These are phyloP conservation scores for Eupithecia vulgata DNA, from an alignment of 2,888 invertebrate genomes.

Conservation along the genomic window DNA sequence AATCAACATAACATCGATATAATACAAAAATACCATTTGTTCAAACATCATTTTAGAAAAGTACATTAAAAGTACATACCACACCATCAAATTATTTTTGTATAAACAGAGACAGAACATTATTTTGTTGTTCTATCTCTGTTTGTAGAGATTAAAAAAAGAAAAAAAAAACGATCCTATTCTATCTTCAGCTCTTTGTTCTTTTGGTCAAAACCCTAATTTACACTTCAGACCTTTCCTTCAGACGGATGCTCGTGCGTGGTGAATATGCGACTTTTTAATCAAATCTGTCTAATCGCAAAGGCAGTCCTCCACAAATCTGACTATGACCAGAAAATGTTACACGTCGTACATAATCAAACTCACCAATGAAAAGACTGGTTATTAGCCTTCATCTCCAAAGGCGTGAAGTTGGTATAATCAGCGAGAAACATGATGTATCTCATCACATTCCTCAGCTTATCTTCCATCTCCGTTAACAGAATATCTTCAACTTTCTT, in stretches of 20 bases:
- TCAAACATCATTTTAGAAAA: no score
- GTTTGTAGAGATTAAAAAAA: not conserved
- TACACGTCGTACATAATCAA: not conserved
- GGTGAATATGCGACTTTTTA: no score
- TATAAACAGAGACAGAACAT: no score
- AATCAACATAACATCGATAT: no score
- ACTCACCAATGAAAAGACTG: slow-evolving; percentile 92
- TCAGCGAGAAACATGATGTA: slow-evolving; percentile 94
- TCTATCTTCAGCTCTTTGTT: not conserved
- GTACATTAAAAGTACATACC: no score
- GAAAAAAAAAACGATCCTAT: no score
- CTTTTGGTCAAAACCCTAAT: not conserved
- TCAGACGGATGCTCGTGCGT: not conserved
- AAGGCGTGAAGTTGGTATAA: slow-evolving; percentile 89
- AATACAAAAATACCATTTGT: no score
- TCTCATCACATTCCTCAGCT: slow-evolving; percentile 86
- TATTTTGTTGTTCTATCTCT: not conserved
- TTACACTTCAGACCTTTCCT: not conserved
- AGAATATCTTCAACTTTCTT: slow-evolving; percentile 88
- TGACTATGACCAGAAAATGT: no score
- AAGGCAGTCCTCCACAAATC: no score
- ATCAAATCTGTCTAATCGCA: no score
- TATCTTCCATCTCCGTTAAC: slow-evolving; percentile 89
- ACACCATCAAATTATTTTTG: no score
- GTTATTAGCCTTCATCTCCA: slow-evolving; percentile 95